Evolutionary conservation across 2,113 vertebrate genomes (phyloP).

Genomic region (Podocnemis expansa): DNA sequence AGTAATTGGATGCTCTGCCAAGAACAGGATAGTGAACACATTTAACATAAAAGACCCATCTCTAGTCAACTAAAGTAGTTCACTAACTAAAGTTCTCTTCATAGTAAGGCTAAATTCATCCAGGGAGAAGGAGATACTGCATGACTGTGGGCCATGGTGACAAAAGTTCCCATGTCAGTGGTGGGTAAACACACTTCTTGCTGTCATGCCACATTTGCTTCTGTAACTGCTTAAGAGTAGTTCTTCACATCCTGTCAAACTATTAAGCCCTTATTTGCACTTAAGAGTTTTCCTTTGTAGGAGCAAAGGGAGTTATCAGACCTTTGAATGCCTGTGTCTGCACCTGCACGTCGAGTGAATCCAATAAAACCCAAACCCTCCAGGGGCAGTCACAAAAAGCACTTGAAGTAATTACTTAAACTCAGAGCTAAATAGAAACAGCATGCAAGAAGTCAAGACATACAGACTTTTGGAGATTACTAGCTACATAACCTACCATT

Average conservation of each 20-base stretch:
- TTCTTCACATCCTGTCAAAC: neutral
- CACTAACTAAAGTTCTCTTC: neutral
- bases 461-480: neutral
- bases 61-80: neutral
- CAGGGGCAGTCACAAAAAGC: neutral
- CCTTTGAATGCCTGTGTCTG: neutral
- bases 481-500: neutral
- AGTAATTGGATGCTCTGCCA: neutral
- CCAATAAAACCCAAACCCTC: accelerated
- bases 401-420: neutral
- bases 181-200: neutral
- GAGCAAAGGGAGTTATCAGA: neutral
- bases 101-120: neutral
- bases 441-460: neutral
- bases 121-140: neutral
- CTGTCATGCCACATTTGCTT: neutral
- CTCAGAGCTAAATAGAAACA: neutral
- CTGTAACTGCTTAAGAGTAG: neutral
- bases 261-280: neutral
- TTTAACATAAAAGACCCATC: neutral
- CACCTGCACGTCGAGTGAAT: neutral
- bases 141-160: neutral
- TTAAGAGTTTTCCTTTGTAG: neutral
- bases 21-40: neutral
- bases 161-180: neutral